Evolutionary conservation across 92 coral and sea anemone species (phyloP).

Genomic region (Paragorgia papillata): DNA sequence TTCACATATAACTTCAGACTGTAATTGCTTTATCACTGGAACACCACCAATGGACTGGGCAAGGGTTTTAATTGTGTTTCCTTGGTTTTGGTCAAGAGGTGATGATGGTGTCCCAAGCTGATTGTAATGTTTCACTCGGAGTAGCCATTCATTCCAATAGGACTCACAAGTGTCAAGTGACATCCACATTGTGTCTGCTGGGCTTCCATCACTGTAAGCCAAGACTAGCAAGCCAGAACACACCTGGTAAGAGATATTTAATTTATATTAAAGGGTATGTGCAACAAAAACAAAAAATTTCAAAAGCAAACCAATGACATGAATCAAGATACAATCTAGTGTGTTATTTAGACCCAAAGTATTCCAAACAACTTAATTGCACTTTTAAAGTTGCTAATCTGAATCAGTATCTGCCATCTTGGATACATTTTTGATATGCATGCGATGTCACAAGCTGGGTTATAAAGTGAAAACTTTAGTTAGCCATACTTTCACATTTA

Average conservation of each 20-base stretch:
- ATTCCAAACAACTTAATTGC: too few species aligned
- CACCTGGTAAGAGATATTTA: not conserved
- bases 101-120: not conserved
- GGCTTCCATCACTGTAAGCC: slow-evolving; percentile 85
- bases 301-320: too few species aligned
- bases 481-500: too few species aligned
- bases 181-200: slow-evolving; percentile 79
- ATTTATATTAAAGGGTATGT: too few species aligned
- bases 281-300: too few species aligned
- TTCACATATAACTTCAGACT: not conserved
- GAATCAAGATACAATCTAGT: too few species aligned
- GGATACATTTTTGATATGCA: too few species aligned
- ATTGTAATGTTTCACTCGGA: slow-evolving; percentile 71
- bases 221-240: slow-evolving; percentile 67
- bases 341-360: too few species aligned
- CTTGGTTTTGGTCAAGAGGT: not conserved
- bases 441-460: too few species aligned
- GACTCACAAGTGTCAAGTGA: slow-evolving; percentile 63
- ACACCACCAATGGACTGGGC: slow-evolving; percentile 20
- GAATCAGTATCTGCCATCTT: too few species aligned
- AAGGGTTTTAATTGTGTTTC: slow-evolving; percentile 3
- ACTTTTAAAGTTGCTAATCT: too few species aligned
- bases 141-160: slow-evolving; percentile 86
- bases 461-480: too few species aligned
- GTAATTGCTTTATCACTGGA: not conserved